Evolutionary conservation across 1,140 invertebrate genomes (phyloP).

Genomic region (Aphis craccivora): DNA sequence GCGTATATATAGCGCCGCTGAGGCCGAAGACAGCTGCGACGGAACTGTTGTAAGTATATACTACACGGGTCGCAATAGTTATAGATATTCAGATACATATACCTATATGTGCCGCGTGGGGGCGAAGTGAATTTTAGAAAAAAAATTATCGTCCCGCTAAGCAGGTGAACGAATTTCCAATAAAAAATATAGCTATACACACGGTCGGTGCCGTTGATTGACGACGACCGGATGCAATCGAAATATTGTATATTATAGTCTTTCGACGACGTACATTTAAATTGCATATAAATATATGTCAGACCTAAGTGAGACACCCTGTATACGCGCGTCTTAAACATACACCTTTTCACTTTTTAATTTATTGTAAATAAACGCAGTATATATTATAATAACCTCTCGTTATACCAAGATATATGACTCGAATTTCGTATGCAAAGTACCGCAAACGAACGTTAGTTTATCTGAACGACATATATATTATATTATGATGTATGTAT

Average conservation of each 20-base stretch:
- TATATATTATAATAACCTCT: background rate
- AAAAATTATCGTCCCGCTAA: background rate
- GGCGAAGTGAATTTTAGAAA: background rate
- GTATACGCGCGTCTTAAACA: background rate
- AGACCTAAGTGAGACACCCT: background rate
- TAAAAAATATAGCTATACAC: background rate
- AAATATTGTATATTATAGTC: background rate
- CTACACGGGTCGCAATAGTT: background rate
- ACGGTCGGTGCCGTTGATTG: background rate
- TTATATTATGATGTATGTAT: background rate
- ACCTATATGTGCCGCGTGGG: background rate
- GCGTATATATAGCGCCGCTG: background rate
- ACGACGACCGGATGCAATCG: conserved; percentile 1
- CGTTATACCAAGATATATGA: conserved; percentile 5
- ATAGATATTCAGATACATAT: background rate
- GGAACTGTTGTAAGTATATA: background rate
- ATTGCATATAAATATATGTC: background rate
- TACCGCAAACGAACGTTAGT: background rate
- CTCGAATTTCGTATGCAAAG: conserved; percentile 6
- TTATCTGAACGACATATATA: background rate
- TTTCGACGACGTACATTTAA: background rate
- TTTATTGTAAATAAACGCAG: background rate
- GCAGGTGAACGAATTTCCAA: conserved; percentile 14
- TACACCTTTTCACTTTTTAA: background rate
- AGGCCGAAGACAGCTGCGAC: background rate